Percentiles rank a stretch among this genome's conserved stretches.
These are phyloP conservation scores for Drosophila ogumai DNA, from an alignment of 1,140 invertebrate species.

Conservation along the genomic window DNA sequence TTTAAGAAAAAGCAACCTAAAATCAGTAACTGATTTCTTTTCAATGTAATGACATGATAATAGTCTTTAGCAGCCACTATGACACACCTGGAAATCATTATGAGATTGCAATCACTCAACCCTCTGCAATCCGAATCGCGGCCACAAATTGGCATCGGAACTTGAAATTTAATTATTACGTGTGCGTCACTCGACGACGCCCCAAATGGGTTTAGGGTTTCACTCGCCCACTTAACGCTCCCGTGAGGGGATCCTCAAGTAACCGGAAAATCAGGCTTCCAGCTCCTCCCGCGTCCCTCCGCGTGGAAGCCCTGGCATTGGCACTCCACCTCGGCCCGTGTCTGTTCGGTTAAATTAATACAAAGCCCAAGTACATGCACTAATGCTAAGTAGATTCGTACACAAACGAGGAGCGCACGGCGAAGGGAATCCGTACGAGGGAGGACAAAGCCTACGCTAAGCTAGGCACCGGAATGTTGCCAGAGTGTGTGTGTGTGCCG, in stretches of 20 bases:
- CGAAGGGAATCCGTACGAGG: not conserved
- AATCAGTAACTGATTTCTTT: not conserved
- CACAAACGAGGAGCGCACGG: constrained; percentile 38
- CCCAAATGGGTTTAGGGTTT: constrained; percentile 35
- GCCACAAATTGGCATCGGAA: constrained; percentile 34
- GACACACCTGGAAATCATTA: not conserved
- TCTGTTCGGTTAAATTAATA: constrained; percentile 80
- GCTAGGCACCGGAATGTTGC: constrained; percentile 57
- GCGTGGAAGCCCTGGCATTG: not conserved
- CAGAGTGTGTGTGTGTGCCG: constrained; percentile 36
- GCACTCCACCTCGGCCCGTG: constrained; percentile 12
- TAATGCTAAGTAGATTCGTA: constrained; percentile 72
- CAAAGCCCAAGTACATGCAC: constrained; percentile 73
- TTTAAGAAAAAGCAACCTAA: not conserved
- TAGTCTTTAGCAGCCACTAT: not conserved
- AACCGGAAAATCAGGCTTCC: constrained; percentile 17
- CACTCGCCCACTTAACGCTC: constrained; percentile 36
- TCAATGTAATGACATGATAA: not conserved
- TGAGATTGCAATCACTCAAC: constrained; percentile 6
- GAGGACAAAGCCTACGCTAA: constrained; percentile 63
- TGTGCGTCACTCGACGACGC: constrained; percentile 28
- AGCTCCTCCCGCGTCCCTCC: not conserved
- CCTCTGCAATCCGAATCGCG: constrained; percentile 15
- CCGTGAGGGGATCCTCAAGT: constrained; percentile 19
- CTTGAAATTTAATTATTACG: constrained; percentile 55